phyloP scores from a whole-genome alignment of 1,140 invertebrate genomes.

The Trichoplusia ni region DNA sequence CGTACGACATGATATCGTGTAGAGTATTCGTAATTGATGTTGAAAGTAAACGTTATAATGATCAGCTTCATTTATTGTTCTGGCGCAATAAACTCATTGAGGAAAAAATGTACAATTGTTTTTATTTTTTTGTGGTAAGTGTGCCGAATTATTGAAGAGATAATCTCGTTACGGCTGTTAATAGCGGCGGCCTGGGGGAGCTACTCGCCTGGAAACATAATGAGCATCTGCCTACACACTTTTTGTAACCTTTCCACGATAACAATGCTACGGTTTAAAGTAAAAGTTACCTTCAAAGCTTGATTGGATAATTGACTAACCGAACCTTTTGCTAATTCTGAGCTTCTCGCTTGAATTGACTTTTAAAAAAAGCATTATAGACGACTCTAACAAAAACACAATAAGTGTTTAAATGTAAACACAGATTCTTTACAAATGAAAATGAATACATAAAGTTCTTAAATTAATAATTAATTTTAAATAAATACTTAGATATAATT shows the following conservation, averaged over 20 bases:
- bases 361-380: background rate
- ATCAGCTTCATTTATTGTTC: conserved; percentile 81
- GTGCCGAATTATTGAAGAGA: conserved; percentile 48
- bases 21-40: conserved; percentile 79
- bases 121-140: conserved; percentile 69
- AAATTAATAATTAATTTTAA: too few relatives aligned
- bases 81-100: conserved; percentile 80
- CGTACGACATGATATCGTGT: conserved; percentile 70
- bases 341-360: conserved; percentile 18
- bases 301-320: conserved; percentile 23
- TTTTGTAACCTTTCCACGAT: conserved; percentile 31
- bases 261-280: conserved; percentile 20
- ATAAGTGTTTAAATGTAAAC: too few relatives aligned
- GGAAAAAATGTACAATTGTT: conserved; percentile 64
- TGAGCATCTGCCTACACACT: conserved; percentile 49
- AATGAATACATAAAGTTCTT: too few relatives aligned
- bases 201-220: conserved; percentile 46
- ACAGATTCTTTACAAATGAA: too few relatives aligned
- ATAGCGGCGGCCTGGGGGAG: conserved; percentile 42
- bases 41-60: conserved; percentile 80
- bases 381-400: too few relatives aligned
- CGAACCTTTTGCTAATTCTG: background rate
- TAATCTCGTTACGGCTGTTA: conserved; percentile 53
- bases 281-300: conserved; percentile 23
- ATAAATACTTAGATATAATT: too few relatives aligned